Base-by-base conservation (phyloP, 2,888 invertebrate species). In the Strigamia maritima region DNA sequence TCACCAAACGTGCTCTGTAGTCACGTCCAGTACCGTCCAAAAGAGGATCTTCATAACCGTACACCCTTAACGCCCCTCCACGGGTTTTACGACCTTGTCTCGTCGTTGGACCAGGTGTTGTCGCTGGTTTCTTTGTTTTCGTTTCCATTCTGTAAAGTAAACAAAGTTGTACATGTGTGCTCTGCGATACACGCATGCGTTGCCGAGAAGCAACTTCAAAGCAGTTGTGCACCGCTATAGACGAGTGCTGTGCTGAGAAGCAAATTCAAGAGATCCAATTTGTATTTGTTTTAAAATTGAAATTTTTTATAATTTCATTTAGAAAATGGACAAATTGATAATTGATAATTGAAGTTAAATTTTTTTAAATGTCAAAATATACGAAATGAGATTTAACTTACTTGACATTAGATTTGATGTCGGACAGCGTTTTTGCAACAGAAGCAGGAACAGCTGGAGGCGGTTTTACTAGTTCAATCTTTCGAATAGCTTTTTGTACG, bases 1-100 rank as follows among this genome's bases (percentile, higher is more conserved):
- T 92, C 80, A 96, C 93, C 78, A 94, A 85, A 77, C 94, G 89
- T 10, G 83, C 83, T 65, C 82, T 82, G 24, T 77, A 79, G 40
- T 76, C 31, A 8, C 28, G 54, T 26, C 54, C 54, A 26, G 22
- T 24, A 16, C 12, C 54, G 77, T 54, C 28, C 16, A 77, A 12
- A 12, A 77, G 49, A 0, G 77, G 77, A 35, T 77, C 77, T 54
- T 77, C 77, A 28, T 28, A 77, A 35, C 77, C 77, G 26, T 77
- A 77, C 0, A 26, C 49, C 8, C 35, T 26, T 3, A 44, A 28
- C 54, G 26, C 54, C 16, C 77, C 77, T 22, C 49, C 77, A 16
- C 77, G 77, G 19, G 54, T 77, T 35, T 77, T 77, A 16, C 77
- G 77, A 10, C 76, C 40, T n/a, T 40, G 38, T 40, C 76, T 35